Evolutionary conservation across 2,113 vertebrate species (phyloP).

Genomic region (Hippoglossus stenolepis): DNA sequence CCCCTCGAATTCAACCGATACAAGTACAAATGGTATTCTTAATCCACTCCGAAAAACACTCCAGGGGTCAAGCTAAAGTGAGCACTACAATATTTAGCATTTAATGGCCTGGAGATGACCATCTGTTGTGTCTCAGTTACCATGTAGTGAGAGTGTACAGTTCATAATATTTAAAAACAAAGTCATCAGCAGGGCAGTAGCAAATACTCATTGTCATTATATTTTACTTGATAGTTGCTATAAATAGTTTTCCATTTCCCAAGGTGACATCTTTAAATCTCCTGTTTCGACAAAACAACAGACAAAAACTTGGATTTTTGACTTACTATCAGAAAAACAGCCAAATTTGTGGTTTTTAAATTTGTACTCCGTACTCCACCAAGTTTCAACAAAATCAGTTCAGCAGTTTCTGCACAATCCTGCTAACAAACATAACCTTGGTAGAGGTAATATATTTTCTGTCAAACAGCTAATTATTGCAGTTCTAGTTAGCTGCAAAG

Average conservation of each 20-base stretch:
- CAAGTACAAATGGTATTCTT: constrained; percentile 14
- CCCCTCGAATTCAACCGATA: constrained; percentile 23
- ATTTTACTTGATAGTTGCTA: neutral
- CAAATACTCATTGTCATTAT: neutral
- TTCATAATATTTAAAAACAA: constrained; percentile 7
- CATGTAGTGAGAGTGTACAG: constrained; percentile 2
- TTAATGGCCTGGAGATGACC: constrained; percentile 10
- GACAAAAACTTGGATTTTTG: neutral
- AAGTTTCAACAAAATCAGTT: too few species aligned
- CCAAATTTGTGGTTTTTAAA: too few species aligned
- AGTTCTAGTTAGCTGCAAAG: neutral
- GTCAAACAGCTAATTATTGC: neutral
- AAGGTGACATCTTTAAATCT: neutral
- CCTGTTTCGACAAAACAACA: neutral
- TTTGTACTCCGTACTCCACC: too few species aligned
- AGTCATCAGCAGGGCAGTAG: constrained; percentile 1
- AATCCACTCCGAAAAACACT: constrained; percentile 36
- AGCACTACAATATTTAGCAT: constrained; percentile 1
- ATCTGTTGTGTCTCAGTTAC: constrained; percentile 29
- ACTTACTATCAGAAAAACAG: too few species aligned
- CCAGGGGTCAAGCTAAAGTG: neutral
- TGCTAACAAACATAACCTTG: neutral
- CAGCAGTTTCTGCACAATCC: too few species aligned
- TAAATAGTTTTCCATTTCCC: neutral
- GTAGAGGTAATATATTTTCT: neutral